Percentiles rank a stretch among this genome's conserved stretches.
phyloP scores from a whole-genome alignment of 2,888 invertebrate species.

The Cryptus armator region DNA sequence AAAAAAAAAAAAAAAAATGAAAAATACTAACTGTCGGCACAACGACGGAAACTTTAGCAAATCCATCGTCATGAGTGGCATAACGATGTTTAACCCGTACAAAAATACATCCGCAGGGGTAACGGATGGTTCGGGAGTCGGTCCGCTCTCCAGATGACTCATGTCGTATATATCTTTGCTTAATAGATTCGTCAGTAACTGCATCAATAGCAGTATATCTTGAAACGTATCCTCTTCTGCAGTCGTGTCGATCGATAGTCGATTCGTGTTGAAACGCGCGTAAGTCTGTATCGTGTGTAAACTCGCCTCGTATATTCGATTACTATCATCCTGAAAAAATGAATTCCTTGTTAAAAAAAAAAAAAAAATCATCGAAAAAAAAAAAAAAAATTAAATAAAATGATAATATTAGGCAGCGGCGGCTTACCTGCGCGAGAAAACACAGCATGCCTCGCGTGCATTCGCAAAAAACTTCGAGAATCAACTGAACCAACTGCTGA shows the following conservation, averaged over 20 bases:
- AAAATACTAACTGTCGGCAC: constrained; percentile 87
- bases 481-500: constrained; percentile 91
- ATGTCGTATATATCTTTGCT: constrained; percentile 87
- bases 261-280: constrained; percentile 88
- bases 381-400: background rate
- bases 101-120: constrained; percentile 88
- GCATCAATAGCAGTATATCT: constrained; percentile 93
- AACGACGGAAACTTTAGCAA: constrained; percentile 90
- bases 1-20: constrained; percentile 3
- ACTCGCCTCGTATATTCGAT: constrained; percentile 89
- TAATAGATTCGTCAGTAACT: constrained; percentile 89
- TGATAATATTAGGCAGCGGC: background rate
- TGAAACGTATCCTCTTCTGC: constrained; percentile 91
- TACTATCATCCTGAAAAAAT: constrained; percentile 86
- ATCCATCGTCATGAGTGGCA: constrained; percentile 91
- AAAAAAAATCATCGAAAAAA: constrained; percentile 11
- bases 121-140: constrained; percentile 39
- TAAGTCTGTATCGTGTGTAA: constrained; percentile 91
- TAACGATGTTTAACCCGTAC: constrained; percentile 90
- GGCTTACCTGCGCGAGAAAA: constrained; percentile 85
- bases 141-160: constrained; percentile 71
- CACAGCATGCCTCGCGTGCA: constrained; percentile 90
- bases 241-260: constrained; percentile 88
- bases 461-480: constrained; percentile 91
- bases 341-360: constrained; percentile 22